These are phyloP conservation scores for Hylaea fasciaria DNA, from an alignment of 2,888 invertebrate species.

Conservation along the genomic window DNA sequence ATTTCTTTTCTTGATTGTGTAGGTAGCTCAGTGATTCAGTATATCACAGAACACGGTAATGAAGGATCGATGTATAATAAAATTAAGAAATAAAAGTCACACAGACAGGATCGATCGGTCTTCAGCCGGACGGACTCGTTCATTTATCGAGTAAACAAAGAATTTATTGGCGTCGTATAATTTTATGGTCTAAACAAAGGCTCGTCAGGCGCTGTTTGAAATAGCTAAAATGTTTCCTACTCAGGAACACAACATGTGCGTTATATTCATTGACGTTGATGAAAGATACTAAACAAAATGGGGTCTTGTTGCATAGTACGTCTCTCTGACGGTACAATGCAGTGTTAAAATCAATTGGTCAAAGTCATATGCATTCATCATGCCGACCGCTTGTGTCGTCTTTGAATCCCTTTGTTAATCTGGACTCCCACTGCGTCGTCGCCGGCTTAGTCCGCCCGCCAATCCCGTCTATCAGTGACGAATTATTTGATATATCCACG, in stretches of 20 bases:
- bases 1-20: constrained; percentile 12
- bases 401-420: constrained; percentile 69
- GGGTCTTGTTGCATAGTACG: constrained; percentile 48
- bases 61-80: constrained; percentile 28
- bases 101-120: constrained; percentile 61
- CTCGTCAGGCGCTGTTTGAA: constrained; percentile 60
- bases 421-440: constrained; percentile 69
- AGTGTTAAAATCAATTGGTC: constrained; percentile 81
- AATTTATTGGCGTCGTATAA: constrained; percentile 84
- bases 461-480: constrained; percentile 50
- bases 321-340: constrained; percentile 61
- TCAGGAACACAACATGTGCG: constrained; percentile 35
- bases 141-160: constrained; percentile 81
- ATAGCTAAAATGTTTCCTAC: constrained; percentile 41
- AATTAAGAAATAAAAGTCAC: constrained; percentile 54
- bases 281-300: constrained; percentile 50
- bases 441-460: constrained; percentile 62
- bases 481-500: constrained; percentile 33
- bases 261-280: constrained; percentile 44
- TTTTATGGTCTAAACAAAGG: constrained; percentile 84
- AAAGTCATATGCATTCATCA: constrained; percentile 74
- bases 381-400: constrained; percentile 57
- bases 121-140: constrained; percentile 67
- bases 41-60: constrained; percentile 7
- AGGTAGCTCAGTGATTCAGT: background rate